Base-by-base conservation (phyloP, 1,140 invertebrate species). In the Macrostomum lignano region DNA sequence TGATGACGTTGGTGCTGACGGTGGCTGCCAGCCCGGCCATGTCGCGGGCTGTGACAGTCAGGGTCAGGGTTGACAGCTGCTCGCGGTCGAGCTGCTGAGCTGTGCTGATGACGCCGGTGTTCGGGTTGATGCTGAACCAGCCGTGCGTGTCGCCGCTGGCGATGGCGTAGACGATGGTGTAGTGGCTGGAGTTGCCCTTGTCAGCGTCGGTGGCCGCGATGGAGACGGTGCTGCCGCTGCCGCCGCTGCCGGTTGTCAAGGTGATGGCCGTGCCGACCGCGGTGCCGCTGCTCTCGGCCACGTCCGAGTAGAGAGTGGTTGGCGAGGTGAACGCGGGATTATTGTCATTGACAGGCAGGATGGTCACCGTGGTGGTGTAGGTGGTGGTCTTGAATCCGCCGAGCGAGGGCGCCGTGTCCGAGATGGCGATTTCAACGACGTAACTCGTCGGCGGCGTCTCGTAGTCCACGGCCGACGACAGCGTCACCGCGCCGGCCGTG, bases 61-160 rank as follows among this genome's bases (percentile, higher is more conserved):
- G 13, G 32, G 32, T 26, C 9, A 13, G 11, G 2, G 30, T 26
- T 10, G 32, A 25, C 9, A 33, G n/a, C 23, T 30, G 33, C 36
- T 91, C 82, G 28, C 79, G 62, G 57, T 91, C 79, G 41, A 91
- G 58, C 17, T 69, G 60, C 1, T 66, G 68, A 2, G 74, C 71
- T 3, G 79, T 79, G 4, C 75, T 75, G 29, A 91, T 53, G 33
- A 84, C 70, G 7, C 84, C 86, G 42, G 74, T 65, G 42, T 73
- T 71, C 3, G 69, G 65, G 56, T 93, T 79, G 41, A 94, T 72
- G 44, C 73, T 72, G 49, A 94, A 65, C 35, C 77, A 62, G 42
- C 72, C 66, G 48, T 75, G 72, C 39, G 73, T 22, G n/a, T 37
- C 38, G 11, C 37, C 61, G 38, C 63, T 66, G 47, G 67, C 66